Base-by-base conservation (phyloP, 2,888 invertebrate genomes). In the Crioceris asparagi region DNA sequence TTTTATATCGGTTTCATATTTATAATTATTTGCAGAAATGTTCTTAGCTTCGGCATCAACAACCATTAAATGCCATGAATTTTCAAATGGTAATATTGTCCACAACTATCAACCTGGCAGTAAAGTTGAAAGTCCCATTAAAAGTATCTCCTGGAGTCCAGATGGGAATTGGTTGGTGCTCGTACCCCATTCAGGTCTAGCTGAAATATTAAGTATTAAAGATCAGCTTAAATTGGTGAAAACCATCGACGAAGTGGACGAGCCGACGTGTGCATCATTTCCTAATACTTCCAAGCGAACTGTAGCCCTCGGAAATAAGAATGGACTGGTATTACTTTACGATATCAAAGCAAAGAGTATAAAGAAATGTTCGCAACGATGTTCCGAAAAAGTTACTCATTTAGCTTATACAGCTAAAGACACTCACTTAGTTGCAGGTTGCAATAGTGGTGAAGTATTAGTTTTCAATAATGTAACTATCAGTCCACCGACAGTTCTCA, bases 21-120 rank as follows among this genome's bases (percentile, higher is more conserved):
- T n/a, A n/a, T n/a, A n/a, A n/a, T n/a, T n/a, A n/a, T n/a, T 44
- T 48, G 29, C 38, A 47, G 46, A 39, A 41, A 74, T 74, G 74
- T 71, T 68, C 59, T 64, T 76, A 45, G 70, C 72, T 17, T 70
- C 74, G 25, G 65, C 71, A 43, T 72, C 73, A 50, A 70, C 69
- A 29, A 68, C 69, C 29, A 60, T 76, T 43, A 64, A 72, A 54
- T 61, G 75, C 17, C 70, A 74, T 51, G 70, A 71, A 44, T 66
- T 64, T 41, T 69, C 66, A 50, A 66, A 60, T 56, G 74, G 73
- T 63, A 67, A 70, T 50, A 60, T 72, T 38, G 64, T 68, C 52
- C 68, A 71, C 51, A 64, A 65, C 36, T 72, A 73, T 49, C 54
- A 56, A 43, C 47, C 47, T 7, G 46, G 52, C 7, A 45, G 49